Percentiles rank a stretch among this genome's conserved stretches.
phyloP scores from a whole-genome alignment of 2,888 invertebrate species.

The Pyrrhosoma nymphula region DNA sequence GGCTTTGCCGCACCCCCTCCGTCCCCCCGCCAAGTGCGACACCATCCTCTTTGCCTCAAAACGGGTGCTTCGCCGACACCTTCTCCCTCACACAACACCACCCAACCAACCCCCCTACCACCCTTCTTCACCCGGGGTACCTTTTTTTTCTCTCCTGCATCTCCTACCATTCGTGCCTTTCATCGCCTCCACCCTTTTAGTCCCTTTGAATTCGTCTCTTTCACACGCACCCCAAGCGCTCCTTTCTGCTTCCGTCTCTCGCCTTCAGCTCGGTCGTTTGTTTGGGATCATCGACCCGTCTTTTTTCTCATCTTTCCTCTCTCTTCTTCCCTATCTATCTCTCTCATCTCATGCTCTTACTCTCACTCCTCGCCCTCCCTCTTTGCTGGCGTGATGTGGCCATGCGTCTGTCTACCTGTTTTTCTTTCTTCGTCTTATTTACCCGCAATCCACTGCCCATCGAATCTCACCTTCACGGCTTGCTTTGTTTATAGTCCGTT shows the following conservation, averaged over 20 bases:
- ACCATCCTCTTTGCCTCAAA: background rate
- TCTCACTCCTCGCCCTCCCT: background rate
- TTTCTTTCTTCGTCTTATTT: background rate
- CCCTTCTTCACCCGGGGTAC: no score
- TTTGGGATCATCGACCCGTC: conserved; percentile 9
- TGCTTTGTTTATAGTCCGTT: no score
- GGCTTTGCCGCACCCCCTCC: no score
- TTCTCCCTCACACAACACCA: background rate
- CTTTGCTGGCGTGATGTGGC: background rate
- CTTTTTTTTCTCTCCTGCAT: no score
- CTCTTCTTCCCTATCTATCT: background rate
- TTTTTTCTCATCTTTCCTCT: background rate
- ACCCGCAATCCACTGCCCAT: no score
- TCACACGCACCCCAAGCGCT: background rate
- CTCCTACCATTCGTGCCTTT: conserved; percentile 12
- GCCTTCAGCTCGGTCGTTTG: background rate
- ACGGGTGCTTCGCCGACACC: background rate
- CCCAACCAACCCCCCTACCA: background rate
- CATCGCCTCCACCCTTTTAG: conserved; percentile 19
- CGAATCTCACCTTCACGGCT: no score
- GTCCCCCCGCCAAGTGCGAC: background rate
- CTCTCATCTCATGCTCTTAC: background rate
- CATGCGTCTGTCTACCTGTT: background rate
- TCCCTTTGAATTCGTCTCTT: conserved; percentile 30
- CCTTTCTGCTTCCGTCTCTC: conserved; percentile 28